Base-by-base conservation (phyloP, 2,888 invertebrate genomes). In the Xanthorhoe spadicearia region DNA sequence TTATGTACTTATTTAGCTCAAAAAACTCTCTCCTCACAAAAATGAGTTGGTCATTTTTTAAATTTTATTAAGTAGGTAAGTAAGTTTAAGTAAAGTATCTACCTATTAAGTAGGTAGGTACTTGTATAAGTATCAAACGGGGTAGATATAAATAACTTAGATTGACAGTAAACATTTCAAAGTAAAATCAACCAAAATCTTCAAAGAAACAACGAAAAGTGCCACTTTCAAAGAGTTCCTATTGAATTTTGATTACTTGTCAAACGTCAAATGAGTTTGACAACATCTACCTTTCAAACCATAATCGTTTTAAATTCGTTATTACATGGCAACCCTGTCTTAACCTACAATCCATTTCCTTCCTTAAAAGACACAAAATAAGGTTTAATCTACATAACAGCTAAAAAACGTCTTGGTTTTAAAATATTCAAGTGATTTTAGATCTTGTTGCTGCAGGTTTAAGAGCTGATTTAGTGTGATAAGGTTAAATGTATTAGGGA, bases 261-360 rank as follows among this genome's bases (percentile, higher is more conserved):
- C 66, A 66, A 59, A 28, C 17, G n/a, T 54, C 58, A 43, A 58
- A 58, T 62, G 56, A 65, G 46, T 51, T 55, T 55, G 53, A 61
- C 61, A 62, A 49, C 61, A 19, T 53, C 32, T 58, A 50, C 57
- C 43, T 51, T 54, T 58, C 50, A 50, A 49, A 18, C 54, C 23
- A 15, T 64, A 64, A 64, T 59, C 64, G 54, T 59, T 64, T 59
- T 64, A 64, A 63, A 64, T 46, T 56, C 38, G 35, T 49, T 54
- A 13, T 17, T 8, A 35, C 35, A 13, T 35, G 49, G 35, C 54
- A 64, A 49, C 35, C 58, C 17, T 46, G 46, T 32, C 18, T 43
- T 59, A 18, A 0, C 10, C n/a, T 8, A 46, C 55, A 59, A 50
- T 43, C 0, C 8, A 58, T 50, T 50, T 23, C 17, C 49, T 9